Evolutionary conservation across 2,888 invertebrate species (phyloP).

Genomic region (Mesodorylaimus sp.): DNA sequence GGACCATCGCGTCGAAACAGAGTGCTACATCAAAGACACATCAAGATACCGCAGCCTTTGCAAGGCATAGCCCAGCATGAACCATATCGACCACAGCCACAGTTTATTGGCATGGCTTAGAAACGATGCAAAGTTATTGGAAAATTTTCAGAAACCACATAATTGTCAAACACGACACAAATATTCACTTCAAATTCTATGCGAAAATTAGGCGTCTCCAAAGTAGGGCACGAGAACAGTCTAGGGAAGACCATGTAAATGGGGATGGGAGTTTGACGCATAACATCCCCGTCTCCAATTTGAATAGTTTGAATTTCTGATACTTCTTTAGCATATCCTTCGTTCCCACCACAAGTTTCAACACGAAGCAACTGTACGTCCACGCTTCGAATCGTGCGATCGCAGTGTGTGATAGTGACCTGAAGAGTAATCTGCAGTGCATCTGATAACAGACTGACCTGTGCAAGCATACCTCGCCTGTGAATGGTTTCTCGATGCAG

Average conservation of each 20-base stretch:
- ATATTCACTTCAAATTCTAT: conserved; percentile 88
- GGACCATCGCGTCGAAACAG: no score
- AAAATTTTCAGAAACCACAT: conserved; percentile 81
- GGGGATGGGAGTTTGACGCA: conserved; percentile 59
- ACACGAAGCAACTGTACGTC: conserved; percentile 82
- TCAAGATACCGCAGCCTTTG: no score
- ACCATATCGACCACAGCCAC: no score
- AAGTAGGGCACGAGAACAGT: conserved; percentile 79
- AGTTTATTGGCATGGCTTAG: no score
- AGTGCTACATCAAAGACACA: no score
- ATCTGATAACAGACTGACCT: conserved; percentile 33
- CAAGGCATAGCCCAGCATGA: no score
- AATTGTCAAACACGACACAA: conserved; percentile 76
- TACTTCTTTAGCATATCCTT: conserved; percentile 44
- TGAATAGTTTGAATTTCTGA: conserved; percentile 97
- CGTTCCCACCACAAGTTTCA: conserved; percentile 80
- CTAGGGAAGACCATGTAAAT: conserved; percentile 88
- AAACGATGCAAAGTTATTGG: conserved; percentile 41
- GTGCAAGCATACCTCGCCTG: conserved; percentile 53
- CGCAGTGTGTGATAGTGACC: conserved; percentile 45
- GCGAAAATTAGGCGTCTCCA: conserved; percentile 75
- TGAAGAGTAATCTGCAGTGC: not conserved
- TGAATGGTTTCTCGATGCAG: conserved; percentile 63
- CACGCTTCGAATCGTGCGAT: conserved; percentile 66
- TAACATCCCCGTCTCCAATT: conserved; percentile 76